A percentile compares a stretch with the other conserved stretches of the same genome.
Conservation (phyloP, 2,113 vertebrate species). For the Eurypyga helias region DNA sequence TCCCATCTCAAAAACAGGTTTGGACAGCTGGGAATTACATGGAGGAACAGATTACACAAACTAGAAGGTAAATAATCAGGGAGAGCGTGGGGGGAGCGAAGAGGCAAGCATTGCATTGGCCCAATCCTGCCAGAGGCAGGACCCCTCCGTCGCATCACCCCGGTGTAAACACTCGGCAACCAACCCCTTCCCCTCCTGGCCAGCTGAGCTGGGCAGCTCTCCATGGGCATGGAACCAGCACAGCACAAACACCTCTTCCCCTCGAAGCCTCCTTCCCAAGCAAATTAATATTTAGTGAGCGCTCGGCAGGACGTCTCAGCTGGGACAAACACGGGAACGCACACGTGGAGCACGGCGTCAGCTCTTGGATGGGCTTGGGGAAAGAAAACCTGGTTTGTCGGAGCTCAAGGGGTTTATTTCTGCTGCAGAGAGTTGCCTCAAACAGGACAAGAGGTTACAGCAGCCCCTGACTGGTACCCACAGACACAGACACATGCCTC, state of each 20-base stretch:
- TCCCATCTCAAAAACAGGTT: not conserved
- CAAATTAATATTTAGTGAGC: not conserved
- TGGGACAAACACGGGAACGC: not conserved
- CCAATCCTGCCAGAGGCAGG: not conserved
- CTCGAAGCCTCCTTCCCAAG: not conserved
- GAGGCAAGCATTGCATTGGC: not conserved
- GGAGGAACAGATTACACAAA: not conserved
- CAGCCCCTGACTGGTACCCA: not conserved
- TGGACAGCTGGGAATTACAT: rapidly evolving
- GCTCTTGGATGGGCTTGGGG: not conserved
- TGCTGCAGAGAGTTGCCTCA: not conserved
- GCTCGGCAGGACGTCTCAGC: not conserved
- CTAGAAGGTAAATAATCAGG: rapidly evolving
- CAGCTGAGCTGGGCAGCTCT: not conserved
- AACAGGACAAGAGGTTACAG: not conserved
- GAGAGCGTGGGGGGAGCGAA: not conserved
- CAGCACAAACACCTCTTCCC: not conserved
- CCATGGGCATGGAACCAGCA: not conserved
- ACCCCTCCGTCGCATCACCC: not conserved
- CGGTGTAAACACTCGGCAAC: rapidly evolving
- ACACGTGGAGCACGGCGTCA: rapidly evolving
- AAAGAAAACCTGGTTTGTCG: not conserved
- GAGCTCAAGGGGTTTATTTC: not conserved
- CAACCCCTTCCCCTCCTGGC: not conserved
- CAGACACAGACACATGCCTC: not conserved